Evolutionary conservation across 2,888 invertebrate species (phyloP), one percentile per base, ranked within the genome.

Genomic region (Bombylius discolor): DNA sequence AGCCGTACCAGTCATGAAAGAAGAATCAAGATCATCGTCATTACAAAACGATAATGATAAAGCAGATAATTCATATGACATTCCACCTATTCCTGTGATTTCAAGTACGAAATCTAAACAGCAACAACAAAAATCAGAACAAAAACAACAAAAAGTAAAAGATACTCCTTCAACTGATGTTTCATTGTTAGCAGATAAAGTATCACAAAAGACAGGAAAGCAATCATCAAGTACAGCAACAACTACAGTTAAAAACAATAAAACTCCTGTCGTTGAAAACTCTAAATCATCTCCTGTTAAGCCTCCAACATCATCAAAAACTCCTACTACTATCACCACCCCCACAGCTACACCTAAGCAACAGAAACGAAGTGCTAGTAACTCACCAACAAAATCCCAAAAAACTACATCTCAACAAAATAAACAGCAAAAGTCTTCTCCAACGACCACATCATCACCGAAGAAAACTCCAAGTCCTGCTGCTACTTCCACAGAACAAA

Each of bases 1-100:
- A 60, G 70, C 74, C 1, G 73, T 70, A 4, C 71, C 74, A 1
- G 72, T 74, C 14, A 64, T 71, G 47, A 67, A 64, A 51, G 65
- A 67, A 13, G 65, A 65, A 1, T 46, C 50, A 31, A 55, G 47
- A 14, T 33, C 48, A 8, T 11, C 39, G 1, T 42, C 39, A 11
- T 42, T 11, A 11, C 11, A 11, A 4, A 42, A 42, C 5, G 39
- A 42, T 11, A 11, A 8, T 11, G 11, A 11, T 11, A 42, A 42
- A 42, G 39, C 11, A 42, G 39, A 42, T 11, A 42, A 8, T 11
- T 11, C 39, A 11, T 8, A 11, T 42, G 39, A 42, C 11, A 11
- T 11, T 11, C 39, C 39, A 11, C 23, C 23, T 23, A 23, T 23
- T 23, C 23, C 23, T 23, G 23, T 23, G 23, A 3, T 23, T 23